Conservation (phyloP, 2,113 vertebrate species). For the Bos javanicus region DNA sequence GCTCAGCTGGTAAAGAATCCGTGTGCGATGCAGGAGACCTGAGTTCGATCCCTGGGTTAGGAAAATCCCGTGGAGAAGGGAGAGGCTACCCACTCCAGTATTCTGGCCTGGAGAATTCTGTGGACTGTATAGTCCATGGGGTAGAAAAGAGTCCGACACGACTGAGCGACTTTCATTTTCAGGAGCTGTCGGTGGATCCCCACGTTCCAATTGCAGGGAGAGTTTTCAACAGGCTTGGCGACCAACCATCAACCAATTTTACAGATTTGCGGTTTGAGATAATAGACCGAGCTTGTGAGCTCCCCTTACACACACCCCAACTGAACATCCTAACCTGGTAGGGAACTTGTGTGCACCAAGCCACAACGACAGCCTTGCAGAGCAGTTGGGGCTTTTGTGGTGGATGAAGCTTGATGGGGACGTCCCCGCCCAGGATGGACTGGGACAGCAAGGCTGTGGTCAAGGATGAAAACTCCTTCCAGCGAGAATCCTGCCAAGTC, state of each 20-base stretch:
- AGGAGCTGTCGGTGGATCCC: rapidly evolving
- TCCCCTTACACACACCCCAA: neutral
- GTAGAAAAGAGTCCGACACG: neutral
- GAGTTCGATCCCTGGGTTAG: rapidly evolving
- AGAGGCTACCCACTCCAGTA: neutral
- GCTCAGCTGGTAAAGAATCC: neutral
- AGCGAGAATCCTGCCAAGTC: neutral
- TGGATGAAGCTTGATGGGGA: neutral
- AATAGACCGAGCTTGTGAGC: neutral
- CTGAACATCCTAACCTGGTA: rapidly evolving
- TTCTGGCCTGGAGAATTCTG: neutral
- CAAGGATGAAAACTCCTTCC: neutral
- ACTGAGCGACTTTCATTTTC: neutral
- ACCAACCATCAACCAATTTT: neutral
- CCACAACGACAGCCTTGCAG: neutral
- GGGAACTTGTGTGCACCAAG: neutral
- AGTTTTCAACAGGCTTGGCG: neutral
- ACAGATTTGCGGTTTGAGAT: neutral
- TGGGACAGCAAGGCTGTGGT: neutral
- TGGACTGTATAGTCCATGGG: neutral
- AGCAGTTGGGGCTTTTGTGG: neutral
- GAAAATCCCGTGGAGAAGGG: neutral
- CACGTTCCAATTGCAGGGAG: neutral
- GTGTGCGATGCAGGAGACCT: rapidly evolving
- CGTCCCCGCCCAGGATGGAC: too few relatives aligned